Conservation (phyloP, 2,888 invertebrate species). For the Schrankia costaestrigalis region DNA sequence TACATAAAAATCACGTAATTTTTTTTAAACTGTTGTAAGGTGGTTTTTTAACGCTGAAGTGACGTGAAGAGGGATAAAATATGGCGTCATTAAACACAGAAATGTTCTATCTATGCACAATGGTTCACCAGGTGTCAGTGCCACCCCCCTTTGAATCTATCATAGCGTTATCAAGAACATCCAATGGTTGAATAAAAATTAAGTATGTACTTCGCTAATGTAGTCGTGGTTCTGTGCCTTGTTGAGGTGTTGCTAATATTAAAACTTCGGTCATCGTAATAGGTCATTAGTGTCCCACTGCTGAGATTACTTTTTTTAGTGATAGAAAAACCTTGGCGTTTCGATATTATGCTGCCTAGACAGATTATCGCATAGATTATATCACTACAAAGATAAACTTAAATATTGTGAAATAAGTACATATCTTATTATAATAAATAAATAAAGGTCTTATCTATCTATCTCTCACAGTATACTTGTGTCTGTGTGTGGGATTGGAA, state of each 20-base stretch:
- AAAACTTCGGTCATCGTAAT: neutral
- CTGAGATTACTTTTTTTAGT: too few species aligned
- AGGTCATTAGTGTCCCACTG: neutral
- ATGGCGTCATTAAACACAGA: slow-evolving; percentile 45
- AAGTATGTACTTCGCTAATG: slow-evolving; percentile 11
- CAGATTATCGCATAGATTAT: too few species aligned
- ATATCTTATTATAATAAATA: too few species aligned
- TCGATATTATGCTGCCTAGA: too few species aligned
- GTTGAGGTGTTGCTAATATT: neutral
- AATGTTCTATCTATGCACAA: slow-evolving; percentile 31
- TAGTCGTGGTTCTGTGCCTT: slow-evolving; percentile 18
- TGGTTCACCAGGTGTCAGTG: slow-evolving; percentile 34
- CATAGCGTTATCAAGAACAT: slow-evolving; percentile 35
- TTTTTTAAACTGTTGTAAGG: too few species aligned
- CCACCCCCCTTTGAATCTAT: slow-evolving; percentile 42
- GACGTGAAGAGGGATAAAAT: slow-evolving; percentile 37
- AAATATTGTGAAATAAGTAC: too few species aligned
- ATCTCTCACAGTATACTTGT: too few species aligned
- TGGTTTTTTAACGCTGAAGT: too few species aligned
- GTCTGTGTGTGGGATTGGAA: too few species aligned
- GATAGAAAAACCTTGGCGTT: too few species aligned
- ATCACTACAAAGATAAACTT: too few species aligned
- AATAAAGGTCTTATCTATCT: too few species aligned
- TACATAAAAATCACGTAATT: slow-evolving; percentile 22
- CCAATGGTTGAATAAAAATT: slow-evolving; percentile 29